Percentiles rank a stretch among this genome's conserved stretches.
Conservation (phyloP, 2,888 invertebrate species). For the Pachymerium ferrugineum region DNA sequence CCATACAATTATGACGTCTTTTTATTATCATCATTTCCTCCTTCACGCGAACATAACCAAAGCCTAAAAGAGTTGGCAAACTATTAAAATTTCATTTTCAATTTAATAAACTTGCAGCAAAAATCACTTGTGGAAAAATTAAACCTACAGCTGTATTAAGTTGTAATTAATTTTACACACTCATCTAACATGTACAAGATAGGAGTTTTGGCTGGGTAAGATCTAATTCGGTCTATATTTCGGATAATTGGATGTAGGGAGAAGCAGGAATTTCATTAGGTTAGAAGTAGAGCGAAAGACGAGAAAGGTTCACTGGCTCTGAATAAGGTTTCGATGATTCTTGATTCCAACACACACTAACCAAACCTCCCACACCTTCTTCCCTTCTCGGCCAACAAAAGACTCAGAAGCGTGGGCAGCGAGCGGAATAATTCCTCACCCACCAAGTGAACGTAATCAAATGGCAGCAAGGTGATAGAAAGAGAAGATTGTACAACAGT, state of each 20-base stretch:
- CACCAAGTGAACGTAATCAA: constrained; percentile 22
- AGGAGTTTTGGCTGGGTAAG: not conserved
- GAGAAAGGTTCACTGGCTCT: constrained; percentile 20
- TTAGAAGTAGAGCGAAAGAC: not conserved
- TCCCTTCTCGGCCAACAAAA: not conserved
- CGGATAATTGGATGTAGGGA: constrained; percentile 12
- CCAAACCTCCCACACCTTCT: not conserved
- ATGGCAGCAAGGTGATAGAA: constrained; percentile 15
- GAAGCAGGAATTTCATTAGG: constrained; percentile 13
- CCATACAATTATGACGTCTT: not conserved
- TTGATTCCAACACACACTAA: constrained; percentile 24
- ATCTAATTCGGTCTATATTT: constrained; percentile 12
- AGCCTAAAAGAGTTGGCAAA: too few relatives aligned
- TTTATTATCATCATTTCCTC: too few relatives aligned
- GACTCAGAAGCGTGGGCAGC: constrained; percentile 12
- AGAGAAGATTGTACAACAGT: not conserved
- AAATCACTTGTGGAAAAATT: too few relatives aligned
- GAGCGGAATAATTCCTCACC: constrained; percentile 15
- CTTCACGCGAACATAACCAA: too few relatives aligned
- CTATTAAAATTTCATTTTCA: too few relatives aligned
- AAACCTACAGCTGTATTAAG: too few relatives aligned
- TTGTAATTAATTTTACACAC: not conserved
- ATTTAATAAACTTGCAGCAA: too few relatives aligned
- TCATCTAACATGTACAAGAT: not conserved
- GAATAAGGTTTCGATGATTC: constrained; percentile 22